Evolutionary conservation across 2,797 vertebrate genomes (phyloP), one percentile per base, ranked within the genome.

Genomic region (Hypotaenidia philippensis): DNA sequence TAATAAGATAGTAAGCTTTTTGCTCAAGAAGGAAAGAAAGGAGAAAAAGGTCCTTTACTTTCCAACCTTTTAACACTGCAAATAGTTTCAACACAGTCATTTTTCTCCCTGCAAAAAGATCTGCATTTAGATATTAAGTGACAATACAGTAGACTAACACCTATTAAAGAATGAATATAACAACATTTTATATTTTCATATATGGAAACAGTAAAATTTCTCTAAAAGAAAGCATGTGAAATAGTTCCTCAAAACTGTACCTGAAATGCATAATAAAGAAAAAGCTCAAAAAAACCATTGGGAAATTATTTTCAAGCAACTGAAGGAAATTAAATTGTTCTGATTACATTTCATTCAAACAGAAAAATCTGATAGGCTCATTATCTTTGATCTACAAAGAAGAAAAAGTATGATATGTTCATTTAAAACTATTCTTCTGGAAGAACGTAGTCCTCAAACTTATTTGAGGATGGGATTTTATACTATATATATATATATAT

Each of bases 81-180:
- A 50, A 10, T 55, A 60, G 49, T 55, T 65, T 74, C 32, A 83
- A 65, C 6, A 34, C 4, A 25, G 27, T 56, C 49, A 21, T 45
- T 32, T 47, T 71, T 23, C 20, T 38, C 45, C 53, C 14, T 57
- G 27, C 19, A 53, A 53, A 44, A 49, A 59, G 6, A 63, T 47
- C 19, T 74, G 25, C 22, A 27, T 0, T 0, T 15, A 84, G 25
- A 74, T 26, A 77, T 38, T 55, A 56, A 5, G 2, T 44, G 22
- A 74, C 29, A 52, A 26, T 18, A 61, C 0, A 14, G 26, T 2
- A 92, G 31, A 77, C 17, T 32, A 64, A 1, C 23, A 78, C 8
- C 7, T 50, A 55, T 40, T 59, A 18, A 68, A 56, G 78, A 38
- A 0, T 5, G 15, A 74, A 0, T 40, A 82, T 29, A 41, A 40